A percentile compares a stretch with the other conserved stretches of the same genome.
These are phyloP conservation scores for Egretta garzetta DNA, from an alignment of 2,113 vertebrate genomes.

Conservation along the genomic window DNA sequence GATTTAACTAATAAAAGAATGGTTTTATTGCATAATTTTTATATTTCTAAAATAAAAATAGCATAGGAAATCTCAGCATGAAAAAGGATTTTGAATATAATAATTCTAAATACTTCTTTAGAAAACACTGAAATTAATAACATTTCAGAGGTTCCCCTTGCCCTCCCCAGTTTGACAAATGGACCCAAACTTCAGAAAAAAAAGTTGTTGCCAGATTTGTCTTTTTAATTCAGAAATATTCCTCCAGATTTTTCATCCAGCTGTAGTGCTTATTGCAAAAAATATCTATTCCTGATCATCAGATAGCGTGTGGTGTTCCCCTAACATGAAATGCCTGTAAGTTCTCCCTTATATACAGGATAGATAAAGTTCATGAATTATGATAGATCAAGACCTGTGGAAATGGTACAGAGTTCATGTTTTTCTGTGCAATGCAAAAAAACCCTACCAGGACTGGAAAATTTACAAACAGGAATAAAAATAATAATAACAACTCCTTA, in stretches of 20 bases:
- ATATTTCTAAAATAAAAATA: not conserved
- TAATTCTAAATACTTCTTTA: not conserved
- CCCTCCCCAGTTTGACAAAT: not conserved
- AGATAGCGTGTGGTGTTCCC: not conserved
- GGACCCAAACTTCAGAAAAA: not conserved
- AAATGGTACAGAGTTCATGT: not conserved
- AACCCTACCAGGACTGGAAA: not conserved
- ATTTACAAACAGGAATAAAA: not conserved
- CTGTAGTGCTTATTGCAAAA: not conserved
- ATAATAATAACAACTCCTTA: not conserved
- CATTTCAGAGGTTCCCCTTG: not conserved
- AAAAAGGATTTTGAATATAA: not conserved
- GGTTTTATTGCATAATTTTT: not conserved
- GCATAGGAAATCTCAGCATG: not conserved
- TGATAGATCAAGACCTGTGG: not conserved
- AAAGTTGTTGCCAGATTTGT: not conserved
- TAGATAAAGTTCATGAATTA: not conserved
- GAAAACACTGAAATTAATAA: not conserved
- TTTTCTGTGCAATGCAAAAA: not conserved
- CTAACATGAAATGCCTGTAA: not conserved
- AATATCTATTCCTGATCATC: not conserved
- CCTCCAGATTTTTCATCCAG: not conserved
- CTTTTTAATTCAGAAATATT: not conserved
- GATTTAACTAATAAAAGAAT: not conserved
- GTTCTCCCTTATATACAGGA: not conserved